A percentile compares a stretch with the other conserved stretches of the same genome.
phyloP scores from a whole-genome alignment of 2,888 invertebrate species.

The Xanthorhoe spadicearia region DNA sequence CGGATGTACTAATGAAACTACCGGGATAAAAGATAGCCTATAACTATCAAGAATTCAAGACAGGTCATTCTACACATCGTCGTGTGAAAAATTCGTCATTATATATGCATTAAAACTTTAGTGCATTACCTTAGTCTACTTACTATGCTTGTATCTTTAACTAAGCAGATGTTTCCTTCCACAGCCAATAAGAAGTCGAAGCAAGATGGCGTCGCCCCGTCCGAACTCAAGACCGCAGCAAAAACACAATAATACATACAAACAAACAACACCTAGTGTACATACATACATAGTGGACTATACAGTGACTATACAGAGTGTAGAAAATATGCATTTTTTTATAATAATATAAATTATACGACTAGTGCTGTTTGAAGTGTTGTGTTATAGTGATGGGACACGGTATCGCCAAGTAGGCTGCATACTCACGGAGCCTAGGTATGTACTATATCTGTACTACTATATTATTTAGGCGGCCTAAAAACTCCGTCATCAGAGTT shows the following conservation, averaged over 20 bases:
- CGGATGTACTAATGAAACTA: too few relatives aligned
- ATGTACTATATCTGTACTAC: slow-evolving; percentile 40
- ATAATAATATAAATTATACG: slow-evolving; percentile 41
- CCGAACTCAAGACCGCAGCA: slow-evolving; percentile 59
- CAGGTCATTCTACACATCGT: too few relatives aligned
- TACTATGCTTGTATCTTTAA: background rate
- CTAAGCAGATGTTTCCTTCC: slow-evolving; percentile 7
- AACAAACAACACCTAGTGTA: slow-evolving; percentile 39
- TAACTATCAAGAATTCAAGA: too few relatives aligned
- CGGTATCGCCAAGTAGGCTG: slow-evolving; percentile 59
- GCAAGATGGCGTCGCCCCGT: slow-evolving; percentile 55
- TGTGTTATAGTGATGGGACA: slow-evolving; percentile 38
- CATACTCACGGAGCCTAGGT: slow-evolving; percentile 66
- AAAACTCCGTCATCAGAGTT: too few relatives aligned
- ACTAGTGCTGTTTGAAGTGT: slow-evolving; percentile 35
- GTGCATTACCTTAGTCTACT: too few relatives aligned
- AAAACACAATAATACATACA: slow-evolving; percentile 62
- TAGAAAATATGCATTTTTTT: slow-evolving; percentile 53
- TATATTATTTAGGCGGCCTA: too few relatives aligned
- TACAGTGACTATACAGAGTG: slow-evolving; percentile 44
- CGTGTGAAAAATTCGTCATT: too few relatives aligned
- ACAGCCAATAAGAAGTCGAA: slow-evolving; percentile 69
- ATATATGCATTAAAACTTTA: too few relatives aligned
- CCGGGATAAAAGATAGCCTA: too few relatives aligned
- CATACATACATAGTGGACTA: slow-evolving; percentile 45